Evolutionary conservation across 2,797 vertebrate genomes (phyloP), one percentile per base, ranked within the genome.

Genomic region (Leptatherina wallacei): DNA sequence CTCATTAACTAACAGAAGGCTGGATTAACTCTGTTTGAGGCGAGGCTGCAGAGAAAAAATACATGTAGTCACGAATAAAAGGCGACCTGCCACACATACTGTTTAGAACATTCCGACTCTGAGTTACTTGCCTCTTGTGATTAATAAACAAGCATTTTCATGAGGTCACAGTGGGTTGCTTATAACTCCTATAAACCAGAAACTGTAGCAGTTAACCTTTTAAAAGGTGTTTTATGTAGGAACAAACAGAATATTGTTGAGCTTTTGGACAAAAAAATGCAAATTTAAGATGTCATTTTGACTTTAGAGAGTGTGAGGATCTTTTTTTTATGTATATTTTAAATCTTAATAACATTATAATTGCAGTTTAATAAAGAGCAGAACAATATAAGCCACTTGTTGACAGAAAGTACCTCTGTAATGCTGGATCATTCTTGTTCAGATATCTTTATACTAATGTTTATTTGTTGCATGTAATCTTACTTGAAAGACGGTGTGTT

Each of bases 11-110:
- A 16, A 27, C 10, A 55, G 2, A 55, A 44, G 29, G 54, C 65
- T 82, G 78, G 77, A 84, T 76, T 69, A 27, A 82, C 70, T 85
- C 65, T 38, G 56, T 82, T 80, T 80, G 84, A 77, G 54, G 66
- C 20, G 24, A 61, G 47, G 30, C 67, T 12, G 56, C 51, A 62
- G 59, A 63, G 59, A 63, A 60, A 71, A 55, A 51, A 73, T 8
- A 78, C 63, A 70, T 57, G 9, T 14, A 65, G 62, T 69, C 61
- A 75, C 3, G 0, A 20, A 7, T 24, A 20, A 29, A 36, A n/a
- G 64, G 11, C 60, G 33, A 51, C 18, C 44, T 33, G 66, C 63
- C 69, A 52, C 13, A 20, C 52, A 65, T 9, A 47, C 56, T 11
- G 32, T 20, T 4, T 44, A 58, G 65, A 27, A 57, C 32, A 18